Evolutionary conservation across 2,888 invertebrate genomes (phyloP).

Genomic region (Oegoconia quadripuncta): DNA sequence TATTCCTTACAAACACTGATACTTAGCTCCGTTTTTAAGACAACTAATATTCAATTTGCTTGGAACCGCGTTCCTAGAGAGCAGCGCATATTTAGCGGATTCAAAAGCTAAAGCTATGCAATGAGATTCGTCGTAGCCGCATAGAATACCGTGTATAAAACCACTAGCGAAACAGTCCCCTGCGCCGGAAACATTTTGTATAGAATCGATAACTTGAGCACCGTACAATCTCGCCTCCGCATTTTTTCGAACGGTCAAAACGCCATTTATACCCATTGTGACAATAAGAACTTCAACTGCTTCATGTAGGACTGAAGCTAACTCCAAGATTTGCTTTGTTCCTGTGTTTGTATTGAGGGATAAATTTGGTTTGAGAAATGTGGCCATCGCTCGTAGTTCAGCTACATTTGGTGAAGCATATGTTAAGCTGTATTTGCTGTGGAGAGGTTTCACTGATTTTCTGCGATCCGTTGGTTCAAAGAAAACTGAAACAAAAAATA

Average conservation of each 20-base stretch:
- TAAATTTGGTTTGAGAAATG: conserved; percentile 52
- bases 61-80: conserved; percentile 80
- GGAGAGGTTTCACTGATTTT: conserved; percentile 86
- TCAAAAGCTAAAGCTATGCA: conserved; percentile 81
- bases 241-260: conserved; percentile 64
- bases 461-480: conserved; percentile 93
- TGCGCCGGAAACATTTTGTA: conserved; percentile 89
- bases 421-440: conserved; percentile 63
- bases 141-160: conserved; percentile 81
- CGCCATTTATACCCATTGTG: conserved; percentile 81
- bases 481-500: conserved; percentile 84
- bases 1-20: neutral
- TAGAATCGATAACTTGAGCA: conserved; percentile 45
- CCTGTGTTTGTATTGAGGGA: conserved; percentile 27
- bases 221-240: conserved; percentile 55
- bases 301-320: conserved; percentile 60
- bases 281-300: conserved; percentile 79
- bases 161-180: conserved; percentile 89
- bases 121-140: conserved; percentile 71
- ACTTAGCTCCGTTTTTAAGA: conserved; percentile 11
- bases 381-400: conserved; percentile 85
- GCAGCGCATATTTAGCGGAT: conserved; percentile 80
- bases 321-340: conserved; percentile 39
- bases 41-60: conserved; percentile 26
- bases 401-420: conserved; percentile 89